Evolutionary conservation across 1,140 invertebrate genomes (phyloP).

Genomic region (Drosophila obscura): DNA sequence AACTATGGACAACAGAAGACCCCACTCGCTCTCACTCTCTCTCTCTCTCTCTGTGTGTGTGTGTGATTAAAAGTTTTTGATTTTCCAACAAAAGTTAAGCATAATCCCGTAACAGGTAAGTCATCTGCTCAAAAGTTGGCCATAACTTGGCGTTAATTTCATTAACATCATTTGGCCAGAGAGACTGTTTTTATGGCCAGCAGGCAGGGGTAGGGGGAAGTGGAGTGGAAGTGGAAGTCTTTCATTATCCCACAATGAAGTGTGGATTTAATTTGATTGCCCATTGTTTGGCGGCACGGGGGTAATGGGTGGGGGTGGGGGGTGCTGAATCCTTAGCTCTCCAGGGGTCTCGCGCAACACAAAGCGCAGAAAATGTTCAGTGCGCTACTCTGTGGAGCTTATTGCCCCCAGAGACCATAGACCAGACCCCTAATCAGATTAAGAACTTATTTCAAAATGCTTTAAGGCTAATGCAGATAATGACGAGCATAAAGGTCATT

Average conservation of each 20-base stretch:
- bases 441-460: constrained; percentile 36
- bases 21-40: not conserved
- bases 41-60: not conserved
- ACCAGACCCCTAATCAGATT: constrained; percentile 38
- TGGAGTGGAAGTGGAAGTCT: not conserved
- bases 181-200: constrained; percentile 7
- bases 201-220: no score
- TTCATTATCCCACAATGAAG: constrained; percentile 32
- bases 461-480: constrained; percentile 16
- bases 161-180: constrained; percentile 51
- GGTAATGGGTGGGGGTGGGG: not conserved
- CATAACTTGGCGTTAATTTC: constrained; percentile 62
- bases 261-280: constrained; percentile 62
- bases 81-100: constrained; percentile 56
- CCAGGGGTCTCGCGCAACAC: constrained; percentile 13
- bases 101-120: constrained; percentile 50
- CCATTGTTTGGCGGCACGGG: constrained; percentile 39
- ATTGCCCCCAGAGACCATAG: constrained; percentile 1
- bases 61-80: constrained; percentile 36
- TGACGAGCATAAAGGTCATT: constrained; percentile 1
- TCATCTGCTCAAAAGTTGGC: constrained; percentile 45
- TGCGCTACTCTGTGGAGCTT: not conserved
- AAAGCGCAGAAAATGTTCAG: constrained; percentile 18
- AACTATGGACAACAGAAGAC: constrained; percentile 18
- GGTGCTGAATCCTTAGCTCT: constrained; percentile 21